phyloP scores from a whole-genome alignment of 2,888 invertebrate genomes.

The Drosophila falleni region DNA sequence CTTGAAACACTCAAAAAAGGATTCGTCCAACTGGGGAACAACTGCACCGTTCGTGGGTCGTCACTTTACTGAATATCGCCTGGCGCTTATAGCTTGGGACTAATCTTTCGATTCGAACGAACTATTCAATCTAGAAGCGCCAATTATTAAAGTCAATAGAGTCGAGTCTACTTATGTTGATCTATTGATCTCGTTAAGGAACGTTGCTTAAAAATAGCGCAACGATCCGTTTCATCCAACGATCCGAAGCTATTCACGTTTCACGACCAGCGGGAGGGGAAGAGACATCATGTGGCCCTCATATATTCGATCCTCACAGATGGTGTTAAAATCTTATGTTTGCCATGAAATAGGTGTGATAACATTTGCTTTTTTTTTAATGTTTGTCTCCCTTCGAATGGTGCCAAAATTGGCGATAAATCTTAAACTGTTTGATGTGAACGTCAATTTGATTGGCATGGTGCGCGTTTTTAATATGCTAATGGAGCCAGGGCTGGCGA shows the following conservation, averaged over 20 bases:
- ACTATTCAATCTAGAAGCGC: slow-evolving; percentile 38
- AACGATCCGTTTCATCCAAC: slow-evolving; percentile 16
- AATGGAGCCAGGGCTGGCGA: slow-evolving; percentile 46
- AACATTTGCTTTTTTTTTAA: slow-evolving; percentile 42
- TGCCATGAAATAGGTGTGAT: slow-evolving; percentile 34
- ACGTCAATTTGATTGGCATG: slow-evolving; percentile 38
- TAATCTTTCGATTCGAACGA: slow-evolving; percentile 44
- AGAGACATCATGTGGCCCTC: slow-evolving; percentile 48
- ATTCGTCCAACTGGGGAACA: slow-evolving; percentile 43
- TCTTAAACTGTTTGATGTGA: slow-evolving; percentile 59
- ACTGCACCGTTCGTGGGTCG: slow-evolving; percentile 61
- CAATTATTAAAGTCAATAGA: slow-evolving; percentile 63
- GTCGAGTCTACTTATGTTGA: slow-evolving; percentile 34
- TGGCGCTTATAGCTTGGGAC: slow-evolving; percentile 30
- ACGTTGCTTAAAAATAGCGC: slow-evolving; percentile 70
- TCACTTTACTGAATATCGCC: slow-evolving; percentile 56
- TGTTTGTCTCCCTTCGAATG: slow-evolving; percentile 57
- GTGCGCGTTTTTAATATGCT: slow-evolving; percentile 40
- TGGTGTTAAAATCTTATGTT: slow-evolving; percentile 70
- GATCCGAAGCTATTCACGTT: slow-evolving; percentile 53
- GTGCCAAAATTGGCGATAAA: slow-evolving; percentile 65
- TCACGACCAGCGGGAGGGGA: slow-evolving; percentile 10
- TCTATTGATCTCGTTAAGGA: slow-evolving; percentile 73
- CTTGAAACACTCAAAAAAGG: slow-evolving; percentile 20
- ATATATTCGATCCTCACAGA: slow-evolving; percentile 21